Conservation (phyloP, 2,797 vertebrate species). For the Tenualosa thibaudeaui region DNA sequence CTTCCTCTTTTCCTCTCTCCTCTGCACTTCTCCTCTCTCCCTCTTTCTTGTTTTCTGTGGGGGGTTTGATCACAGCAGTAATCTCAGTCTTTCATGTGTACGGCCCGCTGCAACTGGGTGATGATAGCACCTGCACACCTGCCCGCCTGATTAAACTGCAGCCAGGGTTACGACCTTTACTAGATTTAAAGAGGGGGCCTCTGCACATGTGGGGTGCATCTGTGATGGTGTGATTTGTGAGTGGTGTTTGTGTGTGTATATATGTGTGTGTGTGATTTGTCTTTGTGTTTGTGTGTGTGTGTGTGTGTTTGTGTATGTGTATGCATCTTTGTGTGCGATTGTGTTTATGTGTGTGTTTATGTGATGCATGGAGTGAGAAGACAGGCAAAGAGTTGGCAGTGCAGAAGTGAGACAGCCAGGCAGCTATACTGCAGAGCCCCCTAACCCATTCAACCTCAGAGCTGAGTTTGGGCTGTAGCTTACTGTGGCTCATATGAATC, state of each 20-base stretch:
- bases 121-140: slow-evolving; percentile 38
- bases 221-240: slow-evolving; percentile 14
- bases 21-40: neutral
- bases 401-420: neutral
- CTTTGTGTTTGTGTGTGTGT: neutral
- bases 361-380: neutral
- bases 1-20: neutral
- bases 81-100: slow-evolving; percentile 32
- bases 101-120: slow-evolving; percentile 27
- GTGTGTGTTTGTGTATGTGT: neutral
- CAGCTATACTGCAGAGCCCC: neutral
- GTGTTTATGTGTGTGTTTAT: neutral
- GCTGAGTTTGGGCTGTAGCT: neutral
- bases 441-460: neutral
- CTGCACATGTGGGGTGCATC: slow-evolving; percentile 34
- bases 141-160: slow-evolving; percentile 42
- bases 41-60: neutral
- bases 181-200: slow-evolving; percentile 19
- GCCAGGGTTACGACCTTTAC: slow-evolving; percentile 1
- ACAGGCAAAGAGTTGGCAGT: neutral
- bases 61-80: slow-evolving; percentile 26
- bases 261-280: neutral
- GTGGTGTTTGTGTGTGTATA: neutral
- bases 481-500: neutral
- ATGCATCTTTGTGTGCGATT: neutral